These are phyloP conservation scores for Smittia sp. DNA, from an alignment of 2,888 invertebrate genomes.

Conservation along the genomic window DNA sequence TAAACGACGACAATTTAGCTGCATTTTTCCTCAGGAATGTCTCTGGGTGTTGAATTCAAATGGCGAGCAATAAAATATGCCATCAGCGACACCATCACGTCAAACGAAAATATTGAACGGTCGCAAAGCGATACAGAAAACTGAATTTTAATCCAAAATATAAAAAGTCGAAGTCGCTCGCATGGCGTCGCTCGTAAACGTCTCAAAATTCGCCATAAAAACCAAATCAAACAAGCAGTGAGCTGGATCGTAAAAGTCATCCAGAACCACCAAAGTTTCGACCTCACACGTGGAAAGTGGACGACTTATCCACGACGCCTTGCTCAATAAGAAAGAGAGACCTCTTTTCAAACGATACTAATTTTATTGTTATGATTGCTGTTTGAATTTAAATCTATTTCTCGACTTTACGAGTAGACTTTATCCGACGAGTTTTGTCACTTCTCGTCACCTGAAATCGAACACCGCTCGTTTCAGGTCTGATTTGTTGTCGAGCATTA, in stretches of 20 bases:
- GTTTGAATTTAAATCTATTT: conserved; percentile 24
- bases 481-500: not conserved
- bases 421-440: not conserved
- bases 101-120: not conserved
- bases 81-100: conserved; percentile 30
- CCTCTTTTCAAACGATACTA: conserved; percentile 31
- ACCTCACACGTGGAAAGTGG: conserved; percentile 38
- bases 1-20: not conserved
- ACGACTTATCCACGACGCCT: not conserved
- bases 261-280: not conserved
- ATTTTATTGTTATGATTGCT: conserved; percentile 39
- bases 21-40: conserved; percentile 21
- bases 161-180: not conserved
- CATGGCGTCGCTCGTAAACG: not conserved
- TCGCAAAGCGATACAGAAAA: not conserved
- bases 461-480: not conserved
- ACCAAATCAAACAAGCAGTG: conserved; percentile 32
- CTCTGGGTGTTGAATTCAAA: not conserved
- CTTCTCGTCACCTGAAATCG: conserved; percentile 17
- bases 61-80: not conserved
- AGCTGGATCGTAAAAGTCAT: conserved; percentile 24
- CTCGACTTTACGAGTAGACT: not conserved
- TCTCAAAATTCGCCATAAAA: conserved; percentile 34
- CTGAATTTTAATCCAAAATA: not conserved
- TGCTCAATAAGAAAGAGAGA: not conserved